Conservation (phyloP, 2,113 vertebrate species). For the Esox niger region DNA sequence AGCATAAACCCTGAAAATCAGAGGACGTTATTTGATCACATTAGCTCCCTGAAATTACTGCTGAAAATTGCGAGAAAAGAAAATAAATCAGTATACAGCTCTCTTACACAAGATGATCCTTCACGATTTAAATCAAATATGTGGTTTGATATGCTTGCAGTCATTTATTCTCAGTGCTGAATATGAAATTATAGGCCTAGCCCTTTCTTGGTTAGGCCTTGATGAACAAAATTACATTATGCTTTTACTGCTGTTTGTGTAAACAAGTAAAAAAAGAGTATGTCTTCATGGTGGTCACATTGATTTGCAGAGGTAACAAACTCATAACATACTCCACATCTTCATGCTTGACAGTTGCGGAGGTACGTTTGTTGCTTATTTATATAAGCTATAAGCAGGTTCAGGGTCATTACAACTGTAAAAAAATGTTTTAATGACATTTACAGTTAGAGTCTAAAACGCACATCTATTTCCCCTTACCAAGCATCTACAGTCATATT, state of each 20-base stretch:
- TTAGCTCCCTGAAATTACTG: slow-evolving; percentile 33
- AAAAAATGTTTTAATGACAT: background rate
- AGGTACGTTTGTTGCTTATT: background rate
- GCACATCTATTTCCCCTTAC: background rate
- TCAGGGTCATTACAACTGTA: background rate
- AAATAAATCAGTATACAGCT: slow-evolving; percentile 25
- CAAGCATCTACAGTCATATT: slow-evolving; percentile 25
- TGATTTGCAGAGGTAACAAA: background rate
- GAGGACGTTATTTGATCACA: slow-evolving; percentile 40
- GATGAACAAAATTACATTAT: background rate
- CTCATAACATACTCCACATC: no score
- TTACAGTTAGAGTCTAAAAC: background rate
- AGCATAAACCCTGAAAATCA: slow-evolving; percentile 43
- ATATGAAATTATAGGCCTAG: slow-evolving; percentile 4
- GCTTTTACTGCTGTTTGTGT: background rate
- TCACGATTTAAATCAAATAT: slow-evolving; percentile 13
- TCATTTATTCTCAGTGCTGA: background rate
- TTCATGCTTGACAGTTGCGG: background rate
- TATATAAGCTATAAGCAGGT: background rate
- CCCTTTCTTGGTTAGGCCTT: background rate
- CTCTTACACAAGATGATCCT: slow-evolving; percentile 15
- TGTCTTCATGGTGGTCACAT: background rate
- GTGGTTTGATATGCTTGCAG: slow-evolving; percentile 4
- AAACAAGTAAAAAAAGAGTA: slow-evolving; percentile 1
- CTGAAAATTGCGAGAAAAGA: slow-evolving; percentile 18